Evolutionary conservation across 2,888 invertebrate species (phyloP).

Genomic region (Lasioglossum lativentre): DNA sequence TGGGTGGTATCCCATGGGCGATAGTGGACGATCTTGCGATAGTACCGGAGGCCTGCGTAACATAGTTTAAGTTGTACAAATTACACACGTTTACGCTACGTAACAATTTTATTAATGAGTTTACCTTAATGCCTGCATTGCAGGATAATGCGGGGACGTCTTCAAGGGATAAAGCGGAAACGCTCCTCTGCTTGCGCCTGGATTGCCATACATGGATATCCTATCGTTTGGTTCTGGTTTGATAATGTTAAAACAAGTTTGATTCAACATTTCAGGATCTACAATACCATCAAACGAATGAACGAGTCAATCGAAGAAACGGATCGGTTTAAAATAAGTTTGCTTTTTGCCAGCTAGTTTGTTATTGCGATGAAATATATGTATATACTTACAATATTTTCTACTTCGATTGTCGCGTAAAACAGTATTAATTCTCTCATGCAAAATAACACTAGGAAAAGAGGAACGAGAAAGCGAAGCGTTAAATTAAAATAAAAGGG

Average conservation of each 20-base stretch:
- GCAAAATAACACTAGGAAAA: neutral
- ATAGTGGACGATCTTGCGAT: constrained; percentile 73
- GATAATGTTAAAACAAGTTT: constrained; percentile 74
- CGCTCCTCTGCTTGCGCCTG: constrained; percentile 57
- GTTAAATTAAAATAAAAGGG: constrained; percentile 3
- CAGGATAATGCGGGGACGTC: constrained; percentile 60
- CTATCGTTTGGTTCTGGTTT: constrained; percentile 77
- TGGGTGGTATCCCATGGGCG: constrained; percentile 75
- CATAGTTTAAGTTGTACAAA: constrained; percentile 23
- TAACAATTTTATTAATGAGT: neutral
- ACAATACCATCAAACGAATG: constrained; percentile 47
- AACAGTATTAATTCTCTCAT: constrained; percentile 1
- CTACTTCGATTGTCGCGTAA: neutral
- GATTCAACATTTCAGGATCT: constrained; percentile 71
- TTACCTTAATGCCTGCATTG: constrained; percentile 72
- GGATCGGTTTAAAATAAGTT: neutral
- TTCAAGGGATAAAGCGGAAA: constrained; percentile 69
- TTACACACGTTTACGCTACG: neutral
- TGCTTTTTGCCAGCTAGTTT: neutral
- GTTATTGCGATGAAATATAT: neutral
- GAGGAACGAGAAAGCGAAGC: constrained; percentile 18
- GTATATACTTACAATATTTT: neutral
- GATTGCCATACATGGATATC: constrained; percentile 66
- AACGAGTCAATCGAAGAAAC: neutral
- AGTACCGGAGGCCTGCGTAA: constrained; percentile 72